phyloP scores from a whole-genome alignment of 2,113 vertebrate genomes.

The Poeciliopsis turrubarensis region DNA sequence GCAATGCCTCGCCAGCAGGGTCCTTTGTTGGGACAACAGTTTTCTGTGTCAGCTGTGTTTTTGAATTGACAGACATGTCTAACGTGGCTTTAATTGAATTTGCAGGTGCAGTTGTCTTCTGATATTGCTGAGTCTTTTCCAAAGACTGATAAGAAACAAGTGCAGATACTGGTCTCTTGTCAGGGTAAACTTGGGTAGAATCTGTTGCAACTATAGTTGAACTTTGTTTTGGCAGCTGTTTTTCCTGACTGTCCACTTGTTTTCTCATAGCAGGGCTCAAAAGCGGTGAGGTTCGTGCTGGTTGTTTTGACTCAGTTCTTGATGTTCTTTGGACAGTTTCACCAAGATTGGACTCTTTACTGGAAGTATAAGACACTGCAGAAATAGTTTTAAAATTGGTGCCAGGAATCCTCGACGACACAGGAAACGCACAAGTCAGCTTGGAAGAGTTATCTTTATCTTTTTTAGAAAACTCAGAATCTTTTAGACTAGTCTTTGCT shows the following conservation, averaged over 20 bases:
- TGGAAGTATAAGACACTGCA: not conserved
- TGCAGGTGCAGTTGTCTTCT: conserved; percentile 61
- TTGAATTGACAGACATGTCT: conserved; percentile 73
- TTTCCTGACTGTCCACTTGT: conserved; percentile 10
- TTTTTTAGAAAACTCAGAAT: conserved; percentile 68
- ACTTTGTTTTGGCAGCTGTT: not conserved
- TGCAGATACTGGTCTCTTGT: conserved; percentile 25
- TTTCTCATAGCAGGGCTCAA: conserved; percentile 32
- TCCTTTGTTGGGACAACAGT: conserved; percentile 22
- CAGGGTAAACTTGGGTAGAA: conserved; percentile 10
- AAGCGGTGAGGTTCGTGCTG: not conserved
- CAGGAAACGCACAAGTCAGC: conserved; percentile 16
- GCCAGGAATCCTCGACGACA: conserved; percentile 18
- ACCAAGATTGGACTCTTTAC: conserved; percentile 5
- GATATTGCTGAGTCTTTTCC: conserved; percentile 34
- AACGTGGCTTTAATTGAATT: conserved; percentile 68
- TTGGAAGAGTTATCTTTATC: conserved; percentile 66
- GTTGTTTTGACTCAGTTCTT: conserved; percentile 2
- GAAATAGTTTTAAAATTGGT: conserved; percentile 1
- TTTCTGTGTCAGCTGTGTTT: conserved; percentile 3
- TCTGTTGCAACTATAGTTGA: not conserved
- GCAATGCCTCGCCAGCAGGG: conserved; percentile 45
- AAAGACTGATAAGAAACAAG: conserved; percentile 4
- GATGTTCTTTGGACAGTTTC: conserved; percentile 7
- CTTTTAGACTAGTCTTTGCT: conserved; percentile 43